Percentiles rank a stretch among this genome's conserved stretches.
phyloP scores from a whole-genome alignment of 1,140 invertebrate genomes.

The Drosophila tani region DNA sequence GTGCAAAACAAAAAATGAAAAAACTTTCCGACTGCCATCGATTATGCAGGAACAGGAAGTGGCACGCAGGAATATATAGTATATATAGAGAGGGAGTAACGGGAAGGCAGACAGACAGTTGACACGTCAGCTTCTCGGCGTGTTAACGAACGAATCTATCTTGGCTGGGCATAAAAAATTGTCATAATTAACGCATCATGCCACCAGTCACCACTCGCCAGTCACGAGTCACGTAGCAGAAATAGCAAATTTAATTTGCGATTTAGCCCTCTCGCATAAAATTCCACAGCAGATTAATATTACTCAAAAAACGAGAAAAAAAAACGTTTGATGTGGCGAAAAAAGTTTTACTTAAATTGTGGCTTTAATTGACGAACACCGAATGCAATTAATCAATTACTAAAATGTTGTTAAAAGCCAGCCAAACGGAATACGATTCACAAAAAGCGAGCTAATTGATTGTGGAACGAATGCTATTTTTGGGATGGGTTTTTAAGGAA shows the following conservation, averaged over 20 bases:
- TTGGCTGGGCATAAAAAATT: constrained; percentile 41
- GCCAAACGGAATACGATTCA: neutral
- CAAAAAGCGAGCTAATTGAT: constrained; percentile 25
- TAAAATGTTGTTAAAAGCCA: constrained; percentile 43
- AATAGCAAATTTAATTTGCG: constrained; percentile 76
- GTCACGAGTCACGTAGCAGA: constrained; percentile 70
- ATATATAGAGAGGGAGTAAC: neutral
- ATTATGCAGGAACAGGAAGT: constrained; percentile 64
- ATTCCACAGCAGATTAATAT: constrained; percentile 42
- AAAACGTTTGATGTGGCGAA: constrained; percentile 22
- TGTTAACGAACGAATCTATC: constrained; percentile 57
- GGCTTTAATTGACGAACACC: constrained; percentile 33
- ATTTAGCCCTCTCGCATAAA: constrained; percentile 67
- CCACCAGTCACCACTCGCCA: constrained; percentile 16
- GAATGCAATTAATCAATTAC: constrained; percentile 72
- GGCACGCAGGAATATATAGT: constrained; percentile 30
- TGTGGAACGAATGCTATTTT: constrained; percentile 1
- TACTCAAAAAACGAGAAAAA: constrained; percentile 18
- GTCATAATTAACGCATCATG: constrained; percentile 71
- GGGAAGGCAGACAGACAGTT: constrained; percentile 47
- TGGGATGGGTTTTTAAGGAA: neutral
- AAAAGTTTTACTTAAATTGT: constrained; percentile 42
- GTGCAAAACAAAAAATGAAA: constrained; percentile 33
- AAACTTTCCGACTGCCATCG: constrained; percentile 56
- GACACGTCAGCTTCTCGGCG: constrained; percentile 63